Conservation (phyloP, 2,888 invertebrate genomes). For the Bedellia somnulentella region DNA sequence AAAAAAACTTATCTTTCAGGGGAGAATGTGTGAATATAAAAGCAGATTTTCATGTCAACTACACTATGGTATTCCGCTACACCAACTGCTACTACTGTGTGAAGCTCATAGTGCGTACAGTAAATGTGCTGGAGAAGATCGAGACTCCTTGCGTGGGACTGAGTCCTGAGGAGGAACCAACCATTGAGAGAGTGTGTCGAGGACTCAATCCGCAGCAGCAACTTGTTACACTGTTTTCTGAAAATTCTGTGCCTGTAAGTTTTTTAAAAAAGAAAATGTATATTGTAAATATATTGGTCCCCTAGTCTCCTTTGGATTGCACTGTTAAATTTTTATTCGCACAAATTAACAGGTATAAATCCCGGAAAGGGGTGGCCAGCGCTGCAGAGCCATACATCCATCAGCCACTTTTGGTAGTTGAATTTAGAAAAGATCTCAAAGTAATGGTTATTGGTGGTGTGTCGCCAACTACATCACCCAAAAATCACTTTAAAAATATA, state of each 20-base stretch:
- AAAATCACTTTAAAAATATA: no score
- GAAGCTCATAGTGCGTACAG: constrained; percentile 79
- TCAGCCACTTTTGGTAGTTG: no score
- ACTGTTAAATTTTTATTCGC: no score
- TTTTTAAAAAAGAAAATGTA: constrained; percentile 3
- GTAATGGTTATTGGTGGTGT: no score
- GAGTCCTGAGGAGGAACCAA: constrained; percentile 64
- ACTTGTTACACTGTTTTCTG: constrained; percentile 82
- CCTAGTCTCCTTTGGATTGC: no score
- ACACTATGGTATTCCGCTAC: constrained; percentile 78
- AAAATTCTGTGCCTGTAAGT: constrained; percentile 80
- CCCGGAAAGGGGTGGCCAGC: no score
- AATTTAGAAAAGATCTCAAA: no score
- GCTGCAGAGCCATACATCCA: no score
- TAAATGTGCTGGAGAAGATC: constrained; percentile 86
- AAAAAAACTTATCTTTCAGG: constrained; percentile 39
- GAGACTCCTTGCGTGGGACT: constrained; percentile 83
- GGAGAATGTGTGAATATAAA: constrained; percentile 74
- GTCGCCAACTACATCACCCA: no score
- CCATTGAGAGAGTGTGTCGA: constrained; percentile 75
- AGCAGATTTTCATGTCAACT: constrained; percentile 77
- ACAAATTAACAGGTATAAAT: no score
- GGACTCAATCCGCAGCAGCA: constrained; percentile 78
- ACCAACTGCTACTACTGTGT: constrained; percentile 82
- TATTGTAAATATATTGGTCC: no score